Percentiles rank a stretch among this genome's conserved stretches.
These are phyloP conservation scores for Philaethria dido DNA, from an alignment of 2,888 invertebrate genomes.

Conservation along the genomic window DNA sequence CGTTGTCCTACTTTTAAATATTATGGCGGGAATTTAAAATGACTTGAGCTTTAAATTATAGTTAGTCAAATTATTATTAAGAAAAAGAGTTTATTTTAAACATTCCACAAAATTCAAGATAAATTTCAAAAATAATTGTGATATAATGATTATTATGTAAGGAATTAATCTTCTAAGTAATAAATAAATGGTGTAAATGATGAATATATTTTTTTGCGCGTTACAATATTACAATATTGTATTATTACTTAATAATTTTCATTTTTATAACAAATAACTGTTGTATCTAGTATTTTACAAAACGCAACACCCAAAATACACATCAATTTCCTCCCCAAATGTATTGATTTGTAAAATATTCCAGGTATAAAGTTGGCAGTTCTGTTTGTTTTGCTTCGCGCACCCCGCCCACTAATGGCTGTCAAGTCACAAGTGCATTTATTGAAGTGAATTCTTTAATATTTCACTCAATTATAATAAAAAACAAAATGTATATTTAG, in stretches of 20 bases:
- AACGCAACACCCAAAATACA: constrained; percentile 10
- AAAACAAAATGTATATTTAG: constrained; percentile 14
- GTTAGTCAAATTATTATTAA: neutral
- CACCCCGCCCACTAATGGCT: constrained; percentile 68
- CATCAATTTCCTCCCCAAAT: constrained; percentile 25
- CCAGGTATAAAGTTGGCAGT: constrained; percentile 55
- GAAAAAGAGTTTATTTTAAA: neutral
- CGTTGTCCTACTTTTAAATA: constrained; percentile 14
- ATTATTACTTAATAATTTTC: neutral
- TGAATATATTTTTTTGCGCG: neutral
- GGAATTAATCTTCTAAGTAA: neutral
- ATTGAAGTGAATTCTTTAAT: constrained; percentile 23
- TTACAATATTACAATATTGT: neutral
- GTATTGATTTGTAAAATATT: constrained; percentile 49
- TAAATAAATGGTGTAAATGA: neutral
- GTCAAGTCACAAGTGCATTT: constrained; percentile 53
- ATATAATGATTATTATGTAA: neutral
- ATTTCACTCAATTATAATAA: constrained; percentile 13
- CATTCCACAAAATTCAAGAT: too few species aligned
- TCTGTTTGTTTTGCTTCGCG: constrained; percentile 64
- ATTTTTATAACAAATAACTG: neutral
- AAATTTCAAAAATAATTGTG: neutral
- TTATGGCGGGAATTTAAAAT: constrained; percentile 12
- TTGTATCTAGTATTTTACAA: neutral
- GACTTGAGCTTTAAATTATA: neutral